These are phyloP conservation scores for Torymus auratus DNA, from an alignment of 2,888 invertebrate genomes.

Conservation along the genomic window DNA sequence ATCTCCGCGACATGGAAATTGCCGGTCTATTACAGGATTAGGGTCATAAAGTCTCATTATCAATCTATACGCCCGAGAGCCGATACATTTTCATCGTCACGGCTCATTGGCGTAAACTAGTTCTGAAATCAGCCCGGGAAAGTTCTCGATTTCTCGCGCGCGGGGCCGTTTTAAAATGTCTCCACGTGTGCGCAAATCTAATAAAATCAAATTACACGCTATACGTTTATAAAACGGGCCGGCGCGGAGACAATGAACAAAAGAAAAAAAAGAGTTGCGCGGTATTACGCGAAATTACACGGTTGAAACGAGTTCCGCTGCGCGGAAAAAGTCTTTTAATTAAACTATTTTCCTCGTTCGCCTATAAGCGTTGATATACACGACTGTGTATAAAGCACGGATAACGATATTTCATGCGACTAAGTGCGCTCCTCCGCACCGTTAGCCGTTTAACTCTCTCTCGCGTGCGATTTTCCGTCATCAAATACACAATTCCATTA, in stretches of 20 bases:
- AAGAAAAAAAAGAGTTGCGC: constrained; percentile 1
- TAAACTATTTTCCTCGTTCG: constrained; percentile 28
- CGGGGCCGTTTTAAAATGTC: constrained; percentile 23
- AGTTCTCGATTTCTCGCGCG: constrained; percentile 4
- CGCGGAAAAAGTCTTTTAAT: constrained; percentile 17
- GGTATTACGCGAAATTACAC: constrained; percentile 5
- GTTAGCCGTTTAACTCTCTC: too few relatives aligned
- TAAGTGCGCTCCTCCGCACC: too few relatives aligned
- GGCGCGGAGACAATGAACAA: not conserved
- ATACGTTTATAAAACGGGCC: not conserved
- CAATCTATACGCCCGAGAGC: constrained; percentile 27
- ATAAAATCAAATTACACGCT: constrained; percentile 51
- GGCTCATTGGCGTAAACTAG: constrained; percentile 52
- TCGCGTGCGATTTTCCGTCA: too few relatives aligned
- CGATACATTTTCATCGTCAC: constrained; percentile 32
- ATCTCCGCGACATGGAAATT: constrained; percentile 14
- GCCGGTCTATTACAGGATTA: constrained; percentile 42
- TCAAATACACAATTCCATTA: too few relatives aligned
- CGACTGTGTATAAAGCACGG: too few relatives aligned
- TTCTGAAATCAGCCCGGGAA: constrained; percentile 32
- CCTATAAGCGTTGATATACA: too few relatives aligned
- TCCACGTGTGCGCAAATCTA: constrained; percentile 43
- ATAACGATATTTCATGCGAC: too few relatives aligned
- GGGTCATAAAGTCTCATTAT: constrained; percentile 52
- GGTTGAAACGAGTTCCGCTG: constrained; percentile 17